These are phyloP conservation scores for Microcebus griseorufus DNA, from an alignment of 2,113 vertebrate genomes.

Conservation along the genomic window DNA sequence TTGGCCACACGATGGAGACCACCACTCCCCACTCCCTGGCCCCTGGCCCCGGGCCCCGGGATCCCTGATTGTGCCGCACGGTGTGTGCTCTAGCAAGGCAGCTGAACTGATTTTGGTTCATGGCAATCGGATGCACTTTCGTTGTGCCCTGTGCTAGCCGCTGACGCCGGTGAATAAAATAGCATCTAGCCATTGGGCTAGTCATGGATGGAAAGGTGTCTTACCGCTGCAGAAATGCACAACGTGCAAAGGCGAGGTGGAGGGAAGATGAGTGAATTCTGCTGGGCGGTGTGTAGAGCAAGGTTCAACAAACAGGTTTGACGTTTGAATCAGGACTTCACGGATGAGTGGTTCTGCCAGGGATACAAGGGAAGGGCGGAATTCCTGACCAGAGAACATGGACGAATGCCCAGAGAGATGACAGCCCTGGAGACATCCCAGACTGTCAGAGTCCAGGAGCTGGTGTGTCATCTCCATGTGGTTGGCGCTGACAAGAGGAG, in stretches of 20 bases:
- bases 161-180: background rate
- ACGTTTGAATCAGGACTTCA: background rate
- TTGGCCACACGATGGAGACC: background rate
- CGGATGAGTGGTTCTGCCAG: background rate
- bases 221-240: background rate
- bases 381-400: background rate
- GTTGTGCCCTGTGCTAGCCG: background rate
- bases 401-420: background rate
- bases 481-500: background rate
- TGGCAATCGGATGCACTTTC: background rate
- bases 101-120: background rate
- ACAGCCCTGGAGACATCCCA: background rate
- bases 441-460: background rate
- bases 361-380: background rate
- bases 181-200: background rate
- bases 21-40: background rate
- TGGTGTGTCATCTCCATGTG: background rate
- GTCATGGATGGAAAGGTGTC: background rate
- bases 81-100: background rate
- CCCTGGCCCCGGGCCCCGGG: too few species aligned
- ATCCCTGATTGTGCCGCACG: background rate
- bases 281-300: background rate
- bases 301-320: background rate
- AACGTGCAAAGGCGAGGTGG: background rate
- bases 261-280: background rate